A percentile compares a stretch with the other conserved stretches of the same genome.
These are phyloP conservation scores for Coracias cyanogaster DNA, from an alignment of 2,797 vertebrate species.

Conservation along the genomic window DNA sequence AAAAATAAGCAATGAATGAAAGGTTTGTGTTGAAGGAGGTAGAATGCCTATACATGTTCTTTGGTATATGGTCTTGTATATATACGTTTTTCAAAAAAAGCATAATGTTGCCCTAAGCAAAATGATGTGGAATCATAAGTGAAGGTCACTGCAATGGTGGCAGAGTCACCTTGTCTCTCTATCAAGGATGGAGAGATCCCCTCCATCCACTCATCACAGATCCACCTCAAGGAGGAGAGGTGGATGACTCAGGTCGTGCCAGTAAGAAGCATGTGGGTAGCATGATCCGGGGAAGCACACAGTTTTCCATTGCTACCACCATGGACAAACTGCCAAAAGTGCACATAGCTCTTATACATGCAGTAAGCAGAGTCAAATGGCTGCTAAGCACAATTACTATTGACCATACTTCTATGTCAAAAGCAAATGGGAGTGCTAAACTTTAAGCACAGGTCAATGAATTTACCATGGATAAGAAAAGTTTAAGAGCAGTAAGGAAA, in stretches of 20 bases:
- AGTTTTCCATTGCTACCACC: neutral
- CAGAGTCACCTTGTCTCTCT: neutral
- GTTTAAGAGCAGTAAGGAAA: neutral
- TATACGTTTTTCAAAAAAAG: neutral
- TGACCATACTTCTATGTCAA: neutral
- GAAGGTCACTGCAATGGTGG: neutral
- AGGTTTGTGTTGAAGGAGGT: neutral
- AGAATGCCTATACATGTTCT: rapidly evolving
- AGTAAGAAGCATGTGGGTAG: neutral
- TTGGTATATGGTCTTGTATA: neutral
- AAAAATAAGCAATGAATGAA: neutral
- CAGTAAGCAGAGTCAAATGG: neutral
- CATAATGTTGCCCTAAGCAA: neutral
- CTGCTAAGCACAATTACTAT: neutral
- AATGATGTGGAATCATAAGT: neutral
- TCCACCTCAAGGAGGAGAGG: neutral
- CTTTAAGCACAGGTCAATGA: neutral
- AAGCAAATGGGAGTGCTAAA: neutral
- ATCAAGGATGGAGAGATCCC: neutral
- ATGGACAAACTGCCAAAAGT: neutral
- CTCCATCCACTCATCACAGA: neutral
- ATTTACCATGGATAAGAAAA: neutral
- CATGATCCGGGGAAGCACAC: neutral
- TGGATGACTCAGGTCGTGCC: neutral
- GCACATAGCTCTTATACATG: rapidly evolving